Percentiles rank a stretch among this genome's conserved stretches.
Evolutionary conservation across 2,888 invertebrate species (phyloP).

Genomic region (Pardosa pseudoannulata): DNA sequence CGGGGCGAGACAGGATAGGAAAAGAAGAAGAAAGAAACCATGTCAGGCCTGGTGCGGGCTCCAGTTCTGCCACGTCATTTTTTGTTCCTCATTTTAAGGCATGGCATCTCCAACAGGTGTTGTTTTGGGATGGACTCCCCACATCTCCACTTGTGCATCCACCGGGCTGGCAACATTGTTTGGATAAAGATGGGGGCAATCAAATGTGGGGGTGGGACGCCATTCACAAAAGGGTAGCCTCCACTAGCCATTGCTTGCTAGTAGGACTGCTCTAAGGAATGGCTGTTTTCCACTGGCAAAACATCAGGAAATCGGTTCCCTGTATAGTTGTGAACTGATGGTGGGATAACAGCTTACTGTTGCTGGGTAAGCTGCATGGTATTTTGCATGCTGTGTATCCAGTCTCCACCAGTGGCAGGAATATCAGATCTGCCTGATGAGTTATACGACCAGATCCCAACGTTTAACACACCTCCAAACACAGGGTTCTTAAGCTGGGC

Average conservation of each 20-base stretch:
- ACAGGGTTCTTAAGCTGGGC: conserved; percentile 75
- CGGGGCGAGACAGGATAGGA: conserved; percentile 49
- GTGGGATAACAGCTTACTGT: conserved; percentile 46
- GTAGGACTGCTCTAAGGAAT: conserved; percentile 55
- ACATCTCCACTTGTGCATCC: conserved; percentile 59
- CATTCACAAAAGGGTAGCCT: conserved; percentile 73
- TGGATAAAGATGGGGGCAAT: conserved; percentile 64
- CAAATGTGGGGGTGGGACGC: conserved; percentile 64
- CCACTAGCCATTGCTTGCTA: conserved; percentile 37
- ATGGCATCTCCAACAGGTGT: conserved; percentile 57
- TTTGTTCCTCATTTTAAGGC: conserved; percentile 52
- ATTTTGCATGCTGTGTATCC: conserved; percentile 64
- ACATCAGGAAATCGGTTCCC: conserved; percentile 60
- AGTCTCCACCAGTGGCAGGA: conserved; percentile 46
- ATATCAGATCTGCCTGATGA: conserved; percentile 69
- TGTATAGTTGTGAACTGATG: conserved; percentile 44
- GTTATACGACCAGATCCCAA: conserved; percentile 70
- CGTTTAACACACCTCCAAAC: conserved; percentile 66
- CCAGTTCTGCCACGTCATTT: conserved; percentile 71
- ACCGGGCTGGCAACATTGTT: conserved; percentile 34
- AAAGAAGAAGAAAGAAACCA: conserved; percentile 21
- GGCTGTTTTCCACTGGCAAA: conserved; percentile 53
- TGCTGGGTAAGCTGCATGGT: conserved; percentile 29
- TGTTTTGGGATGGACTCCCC: conserved; percentile 49
- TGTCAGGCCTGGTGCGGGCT: conserved; percentile 69